A percentile compares a stretch with the other conserved stretches of the same genome.
Conservation (phyloP, 2,113 vertebrate genomes). For the Morone chrysops region DNA sequence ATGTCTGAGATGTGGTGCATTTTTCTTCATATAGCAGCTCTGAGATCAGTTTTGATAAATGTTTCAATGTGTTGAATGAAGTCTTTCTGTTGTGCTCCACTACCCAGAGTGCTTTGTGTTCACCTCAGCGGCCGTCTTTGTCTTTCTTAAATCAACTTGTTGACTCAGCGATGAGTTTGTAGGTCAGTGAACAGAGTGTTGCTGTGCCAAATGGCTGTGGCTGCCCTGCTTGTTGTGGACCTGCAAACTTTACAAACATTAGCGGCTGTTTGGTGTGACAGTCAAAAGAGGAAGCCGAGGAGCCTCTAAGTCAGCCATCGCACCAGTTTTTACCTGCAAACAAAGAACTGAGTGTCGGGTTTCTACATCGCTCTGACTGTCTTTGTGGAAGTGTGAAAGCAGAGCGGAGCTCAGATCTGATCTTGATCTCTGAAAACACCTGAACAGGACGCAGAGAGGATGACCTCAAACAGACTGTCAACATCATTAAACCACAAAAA, state of each 20-base stretch:
- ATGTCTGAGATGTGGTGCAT: not conserved
- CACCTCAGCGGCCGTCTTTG: conserved; percentile 42
- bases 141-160: conserved; percentile 56
- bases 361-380: conserved; percentile 5
- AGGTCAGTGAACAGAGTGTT: conserved; percentile 56
- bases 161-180: conserved; percentile 52
- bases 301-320: conserved; percentile 17
- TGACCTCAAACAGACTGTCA: not conserved
- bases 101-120: conserved; percentile 46
- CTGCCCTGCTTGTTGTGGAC: not conserved
- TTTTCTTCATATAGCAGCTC: not conserved
- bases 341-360: conserved; percentile 36
- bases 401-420: not conserved
- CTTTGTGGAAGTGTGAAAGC: conserved; percentile 6
- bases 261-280: not conserved
- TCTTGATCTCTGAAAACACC: not conserved
- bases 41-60: not conserved
- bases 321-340: conserved; percentile 30
- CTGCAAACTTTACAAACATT: conserved; percentile 23
- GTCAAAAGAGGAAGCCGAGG: conserved; percentile 29
- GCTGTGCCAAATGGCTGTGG: conserved; percentile 13
- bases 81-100: conserved; percentile 11
- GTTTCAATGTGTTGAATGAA: not conserved
- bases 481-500: too few relatives aligned
- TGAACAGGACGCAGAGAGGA: conserved; percentile 4